Percentiles rank a stretch among this genome's conserved stretches.
Conservation (phyloP, 2,888 invertebrate species). For the Megastigmus dorsalis region DNA sequence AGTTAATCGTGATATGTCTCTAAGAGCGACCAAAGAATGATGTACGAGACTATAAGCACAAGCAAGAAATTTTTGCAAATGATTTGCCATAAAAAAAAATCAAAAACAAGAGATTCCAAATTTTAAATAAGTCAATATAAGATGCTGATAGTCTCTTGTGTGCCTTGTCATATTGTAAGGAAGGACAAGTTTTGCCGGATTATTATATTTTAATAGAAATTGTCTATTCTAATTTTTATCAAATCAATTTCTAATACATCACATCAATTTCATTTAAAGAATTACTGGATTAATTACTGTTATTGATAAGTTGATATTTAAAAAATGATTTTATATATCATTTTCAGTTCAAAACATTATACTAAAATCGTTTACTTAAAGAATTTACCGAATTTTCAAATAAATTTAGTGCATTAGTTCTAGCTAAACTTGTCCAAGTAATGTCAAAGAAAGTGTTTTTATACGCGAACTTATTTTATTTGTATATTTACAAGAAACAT, state of each 20-base stretch:
- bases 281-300: constrained; percentile 13
- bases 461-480: constrained; percentile 45
- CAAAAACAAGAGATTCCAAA: constrained; percentile 44
- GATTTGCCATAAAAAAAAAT: constrained; percentile 47
- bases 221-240: constrained; percentile 39
- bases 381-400: too few relatives aligned
- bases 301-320: constrained; percentile 2
- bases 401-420: constrained; percentile 13
- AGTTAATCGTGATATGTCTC: constrained; percentile 56
- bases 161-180: constrained; percentile 49
- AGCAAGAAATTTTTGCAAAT: constrained; percentile 34
- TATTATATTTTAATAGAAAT: constrained; percentile 38
- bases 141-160: constrained; percentile 52
- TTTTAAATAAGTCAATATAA: constrained; percentile 33
- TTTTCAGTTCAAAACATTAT: not conserved
- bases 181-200: constrained; percentile 48
- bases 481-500: constrained; percentile 39
- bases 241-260: constrained; percentile 35
- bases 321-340: not conserved
- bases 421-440: constrained; percentile 35
- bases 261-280: constrained; percentile 17
- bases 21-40: constrained; percentile 62
- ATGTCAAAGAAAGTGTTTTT: constrained; percentile 42
- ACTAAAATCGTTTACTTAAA: too few relatives aligned
- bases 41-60: constrained; percentile 54